A percentile compares a stretch with the other conserved stretches of the same genome.
phyloP scores from a whole-genome alignment of 2,797 vertebrate species.

The Gymnothorax reevesii region DNA sequence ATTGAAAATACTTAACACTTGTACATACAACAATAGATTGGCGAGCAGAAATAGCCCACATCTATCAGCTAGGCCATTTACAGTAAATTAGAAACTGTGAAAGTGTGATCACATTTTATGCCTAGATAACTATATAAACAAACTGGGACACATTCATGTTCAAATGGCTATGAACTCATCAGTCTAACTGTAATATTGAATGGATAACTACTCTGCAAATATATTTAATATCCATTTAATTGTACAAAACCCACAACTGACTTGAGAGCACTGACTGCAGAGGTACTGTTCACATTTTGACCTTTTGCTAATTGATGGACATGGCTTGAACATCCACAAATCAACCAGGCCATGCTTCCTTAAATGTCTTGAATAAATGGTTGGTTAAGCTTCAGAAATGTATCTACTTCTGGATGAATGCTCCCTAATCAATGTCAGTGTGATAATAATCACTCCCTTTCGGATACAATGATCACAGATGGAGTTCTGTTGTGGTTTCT shows the following conservation, averaged over 20 bases:
- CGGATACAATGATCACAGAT: slow-evolving; percentile 23
- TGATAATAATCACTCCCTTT: slow-evolving; percentile 23
- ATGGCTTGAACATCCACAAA: neutral
- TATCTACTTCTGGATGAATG: slow-evolving; percentile 18
- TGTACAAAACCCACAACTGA: neutral
- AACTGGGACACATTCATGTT: neutral
- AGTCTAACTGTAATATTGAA: neutral
- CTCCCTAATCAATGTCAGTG: slow-evolving; percentile 10
- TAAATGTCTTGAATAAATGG: neutral
- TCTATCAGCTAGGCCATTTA: neutral
- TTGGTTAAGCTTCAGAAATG: neutral
- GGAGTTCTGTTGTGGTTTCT: slow-evolving; percentile 20
- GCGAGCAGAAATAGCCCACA: neutral
- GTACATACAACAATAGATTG: neutral
- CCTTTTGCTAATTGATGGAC: neutral
- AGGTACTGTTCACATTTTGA: neutral
- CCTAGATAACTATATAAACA: neutral
- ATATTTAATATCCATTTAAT: neutral
- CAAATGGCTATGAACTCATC: neutral
- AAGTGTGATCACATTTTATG: neutral
- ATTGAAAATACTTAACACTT: neutral
- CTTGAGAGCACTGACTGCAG: neutral
- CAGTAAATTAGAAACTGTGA: neutral
- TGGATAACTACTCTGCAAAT: neutral
- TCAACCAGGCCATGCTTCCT: neutral